These are phyloP conservation scores for Ypsolopha scabrella DNA, from an alignment of 2,888 invertebrate species.

Conservation along the genomic window DNA sequence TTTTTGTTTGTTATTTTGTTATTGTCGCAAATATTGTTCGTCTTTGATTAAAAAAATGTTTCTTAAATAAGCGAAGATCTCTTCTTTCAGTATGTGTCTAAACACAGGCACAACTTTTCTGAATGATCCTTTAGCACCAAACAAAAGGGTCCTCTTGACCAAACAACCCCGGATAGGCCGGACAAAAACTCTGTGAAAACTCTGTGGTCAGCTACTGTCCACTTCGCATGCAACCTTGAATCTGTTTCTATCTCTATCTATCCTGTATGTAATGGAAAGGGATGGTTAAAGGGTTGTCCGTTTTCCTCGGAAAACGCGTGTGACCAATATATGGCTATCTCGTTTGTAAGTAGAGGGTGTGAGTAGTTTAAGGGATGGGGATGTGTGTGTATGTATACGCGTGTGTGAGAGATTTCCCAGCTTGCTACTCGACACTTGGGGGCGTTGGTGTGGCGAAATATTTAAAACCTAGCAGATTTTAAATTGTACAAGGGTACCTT, in stretches of 20 bases:
- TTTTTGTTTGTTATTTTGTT: no score
- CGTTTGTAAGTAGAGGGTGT: slow-evolving; percentile 58
- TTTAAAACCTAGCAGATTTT: not conserved
- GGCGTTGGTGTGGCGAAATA: slow-evolving; percentile 26
- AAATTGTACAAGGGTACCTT: not conserved
- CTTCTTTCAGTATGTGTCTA: no score
- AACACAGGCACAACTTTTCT: not conserved
- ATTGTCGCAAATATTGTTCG: no score
- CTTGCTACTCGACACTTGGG: slow-evolving; percentile 61
- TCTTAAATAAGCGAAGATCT: no score
- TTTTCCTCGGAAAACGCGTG: slow-evolving; percentile 50
- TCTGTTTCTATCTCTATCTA: slow-evolving; percentile 39
- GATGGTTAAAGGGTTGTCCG: slow-evolving; percentile 56
- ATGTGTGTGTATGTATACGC: slow-evolving; percentile 20
- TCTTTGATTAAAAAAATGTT: no score
- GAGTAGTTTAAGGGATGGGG: slow-evolving; percentile 52
- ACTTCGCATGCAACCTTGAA: slow-evolving; percentile 31
- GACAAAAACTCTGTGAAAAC: slow-evolving; percentile 28
- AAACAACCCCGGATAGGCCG: slow-evolving; percentile 49
- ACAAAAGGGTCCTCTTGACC: slow-evolving; percentile 28
- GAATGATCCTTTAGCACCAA: slow-evolving; percentile 13
- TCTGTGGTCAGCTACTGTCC: slow-evolving; percentile 56
- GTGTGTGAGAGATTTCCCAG: slow-evolving; percentile 31
- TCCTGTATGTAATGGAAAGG: slow-evolving; percentile 43
- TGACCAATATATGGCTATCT: slow-evolving; percentile 53